These are phyloP conservation scores for Taenaris catops DNA, from an alignment of 2,888 invertebrate genomes.

Conservation along the genomic window DNA sequence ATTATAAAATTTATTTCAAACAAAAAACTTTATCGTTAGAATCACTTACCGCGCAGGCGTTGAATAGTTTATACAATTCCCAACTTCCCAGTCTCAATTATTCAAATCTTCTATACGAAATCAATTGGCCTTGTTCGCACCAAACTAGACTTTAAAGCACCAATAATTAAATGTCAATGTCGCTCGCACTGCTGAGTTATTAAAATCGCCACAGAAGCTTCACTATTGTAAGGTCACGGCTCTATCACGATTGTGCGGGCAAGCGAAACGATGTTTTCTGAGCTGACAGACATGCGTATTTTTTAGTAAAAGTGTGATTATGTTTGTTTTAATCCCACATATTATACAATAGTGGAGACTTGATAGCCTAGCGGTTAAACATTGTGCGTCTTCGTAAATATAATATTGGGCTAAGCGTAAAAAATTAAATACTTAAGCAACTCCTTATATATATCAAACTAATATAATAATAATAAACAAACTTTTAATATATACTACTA, in stretches of 20 bases:
- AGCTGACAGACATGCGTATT: neutral
- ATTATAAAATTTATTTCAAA: neutral
- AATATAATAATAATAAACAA: too few relatives aligned
- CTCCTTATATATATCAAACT: too few relatives aligned
- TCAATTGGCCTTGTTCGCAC: conserved; percentile 13
- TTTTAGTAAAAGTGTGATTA: too few relatives aligned
- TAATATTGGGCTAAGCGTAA: too few relatives aligned
- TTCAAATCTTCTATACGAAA: conserved; percentile 21
- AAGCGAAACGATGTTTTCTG: neutral
- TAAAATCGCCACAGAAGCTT: conserved; percentile 19
- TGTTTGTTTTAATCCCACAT: too few relatives aligned
- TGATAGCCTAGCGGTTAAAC: too few relatives aligned
- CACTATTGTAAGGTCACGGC: conserved; percentile 9
- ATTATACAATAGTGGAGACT: too few relatives aligned
- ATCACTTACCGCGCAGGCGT: conserved; percentile 12
- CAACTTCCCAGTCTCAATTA: conserved; percentile 22
- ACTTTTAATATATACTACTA: too few relatives aligned
- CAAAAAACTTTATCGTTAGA: neutral
- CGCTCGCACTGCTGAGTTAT: conserved; percentile 6
- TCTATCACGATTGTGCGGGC: conserved; percentile 1
- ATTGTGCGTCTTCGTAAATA: too few relatives aligned
- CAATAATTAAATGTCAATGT: conserved; percentile 14
- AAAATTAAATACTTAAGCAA: too few relatives aligned
- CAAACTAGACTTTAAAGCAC: conserved; percentile 16
- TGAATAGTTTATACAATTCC: conserved; percentile 23